A percentile compares a stretch with the other conserved stretches of the same genome.
phyloP scores from a whole-genome alignment of 2,797 vertebrate genomes.

The Sebastes itinus region DNA sequence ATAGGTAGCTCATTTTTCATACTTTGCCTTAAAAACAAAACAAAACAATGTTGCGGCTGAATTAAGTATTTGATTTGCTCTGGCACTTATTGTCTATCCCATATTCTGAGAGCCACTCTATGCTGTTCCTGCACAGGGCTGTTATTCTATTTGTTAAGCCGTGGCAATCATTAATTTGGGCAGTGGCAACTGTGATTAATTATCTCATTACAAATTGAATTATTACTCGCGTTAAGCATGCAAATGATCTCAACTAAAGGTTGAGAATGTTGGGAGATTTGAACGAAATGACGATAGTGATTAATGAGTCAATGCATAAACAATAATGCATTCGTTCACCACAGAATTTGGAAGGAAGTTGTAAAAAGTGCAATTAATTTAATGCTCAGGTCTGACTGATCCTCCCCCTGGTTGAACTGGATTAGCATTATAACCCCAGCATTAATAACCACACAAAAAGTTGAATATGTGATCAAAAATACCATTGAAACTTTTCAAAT shows the following conservation, averaged over 20 bases:
- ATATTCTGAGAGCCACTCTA: constrained; percentile 13
- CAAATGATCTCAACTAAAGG: constrained; percentile 70
- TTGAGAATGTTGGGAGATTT: constrained; percentile 64
- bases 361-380: constrained; percentile 16
- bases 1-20: constrained; percentile 68
- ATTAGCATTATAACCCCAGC: constrained; percentile 2
- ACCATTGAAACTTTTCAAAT: not conserved
- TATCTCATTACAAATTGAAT: constrained; percentile 78
- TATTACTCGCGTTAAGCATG: constrained; percentile 70
- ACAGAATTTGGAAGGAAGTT: constrained; percentile 21
- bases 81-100: constrained; percentile 41
- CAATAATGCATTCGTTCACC: constrained; percentile 57
- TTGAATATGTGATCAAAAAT: constrained; percentile 7
- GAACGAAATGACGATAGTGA: constrained; percentile 56
- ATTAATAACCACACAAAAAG: not conserved
- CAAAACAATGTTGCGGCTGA: constrained; percentile 16
- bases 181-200: constrained; percentile 78
- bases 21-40: constrained; percentile 54
- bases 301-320: constrained; percentile 59
- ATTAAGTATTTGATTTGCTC: constrained; percentile 52
- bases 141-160: constrained; percentile 58
- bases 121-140: constrained; percentile 1
- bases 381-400: constrained; percentile 26
- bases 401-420: not conserved
- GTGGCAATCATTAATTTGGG: constrained; percentile 72